Conservation (phyloP, 2,888 invertebrate species). For the Limnephilus marmoratus region DNA sequence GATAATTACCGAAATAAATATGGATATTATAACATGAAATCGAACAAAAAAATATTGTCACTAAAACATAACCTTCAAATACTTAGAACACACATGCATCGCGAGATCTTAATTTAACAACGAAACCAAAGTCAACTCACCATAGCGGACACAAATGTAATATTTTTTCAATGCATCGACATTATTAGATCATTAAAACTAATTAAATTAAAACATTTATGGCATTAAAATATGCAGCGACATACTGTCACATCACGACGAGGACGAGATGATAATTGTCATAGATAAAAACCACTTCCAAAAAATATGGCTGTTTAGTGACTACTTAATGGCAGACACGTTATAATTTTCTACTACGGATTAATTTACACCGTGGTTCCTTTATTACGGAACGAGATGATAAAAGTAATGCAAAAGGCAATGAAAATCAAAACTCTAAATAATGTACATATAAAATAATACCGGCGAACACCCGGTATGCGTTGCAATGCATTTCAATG, state of each 20-base stretch:
- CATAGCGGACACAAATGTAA: background rate
- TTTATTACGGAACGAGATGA: background rate
- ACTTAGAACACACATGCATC: background rate
- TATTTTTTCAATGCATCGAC: background rate
- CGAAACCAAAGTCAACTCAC: background rate
- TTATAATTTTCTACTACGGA: background rate
- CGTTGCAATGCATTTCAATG: too few species aligned
- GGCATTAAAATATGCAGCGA: background rate
- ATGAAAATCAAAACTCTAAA: too few species aligned
- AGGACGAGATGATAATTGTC: background rate
- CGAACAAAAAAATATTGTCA: background rate
- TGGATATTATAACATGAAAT: background rate
- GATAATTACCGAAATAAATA: too few species aligned
- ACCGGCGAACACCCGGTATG: too few species aligned
- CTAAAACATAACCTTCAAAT: conserved; percentile 9
- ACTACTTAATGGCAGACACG: background rate
- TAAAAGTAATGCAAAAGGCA: background rate
- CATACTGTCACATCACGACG: background rate
- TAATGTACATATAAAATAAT: too few species aligned
- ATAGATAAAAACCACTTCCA: background rate
- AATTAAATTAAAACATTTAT: conserved; percentile 5
- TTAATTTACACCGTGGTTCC: background rate
- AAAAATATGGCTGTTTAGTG: background rate
- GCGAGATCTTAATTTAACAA: background rate
- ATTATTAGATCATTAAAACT: background rate